Evolutionary conservation across 2,113 vertebrate genomes (phyloP).

Genomic region (Anthoscopus minutus): DNA sequence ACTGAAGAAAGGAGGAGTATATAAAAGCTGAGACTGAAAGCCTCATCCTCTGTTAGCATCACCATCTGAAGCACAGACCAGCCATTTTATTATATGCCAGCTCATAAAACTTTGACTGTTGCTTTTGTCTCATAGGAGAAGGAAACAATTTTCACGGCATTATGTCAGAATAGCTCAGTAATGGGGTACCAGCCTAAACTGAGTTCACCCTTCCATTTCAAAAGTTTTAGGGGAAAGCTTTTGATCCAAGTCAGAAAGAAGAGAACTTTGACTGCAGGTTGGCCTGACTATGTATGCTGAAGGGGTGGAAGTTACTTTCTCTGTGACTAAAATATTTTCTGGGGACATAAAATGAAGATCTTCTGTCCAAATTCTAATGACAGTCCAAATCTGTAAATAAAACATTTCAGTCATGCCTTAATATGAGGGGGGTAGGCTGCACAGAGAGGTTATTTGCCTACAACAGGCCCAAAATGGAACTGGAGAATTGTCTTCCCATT

Average conservation of each 20-base stretch:
- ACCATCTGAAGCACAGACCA: rapidly evolving
- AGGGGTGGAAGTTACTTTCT: background rate
- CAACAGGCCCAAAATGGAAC: background rate
- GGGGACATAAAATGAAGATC: background rate
- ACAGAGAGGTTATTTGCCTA: background rate
- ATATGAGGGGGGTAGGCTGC: background rate
- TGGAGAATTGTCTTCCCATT: background rate
- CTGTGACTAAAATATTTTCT: background rate
- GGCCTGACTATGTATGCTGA: background rate
- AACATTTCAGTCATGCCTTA: background rate
- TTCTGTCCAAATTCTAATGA: background rate
- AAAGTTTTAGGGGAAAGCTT: background rate
- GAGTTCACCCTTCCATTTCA: background rate
- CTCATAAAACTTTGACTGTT: background rate
- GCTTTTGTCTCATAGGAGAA: background rate
- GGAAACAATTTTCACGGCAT: background rate
- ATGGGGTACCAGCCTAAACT: background rate
- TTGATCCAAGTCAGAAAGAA: background rate
- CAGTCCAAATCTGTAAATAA: background rate
- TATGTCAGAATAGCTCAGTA: background rate
- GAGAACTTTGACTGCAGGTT: background rate
- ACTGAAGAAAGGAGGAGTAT: background rate
- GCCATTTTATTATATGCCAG: background rate
- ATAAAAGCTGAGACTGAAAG: background rate
- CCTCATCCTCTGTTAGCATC: background rate